Evolutionary conservation across 2,888 invertebrate genomes (phyloP).

Genomic region (Chloromyia formosa): DNA sequence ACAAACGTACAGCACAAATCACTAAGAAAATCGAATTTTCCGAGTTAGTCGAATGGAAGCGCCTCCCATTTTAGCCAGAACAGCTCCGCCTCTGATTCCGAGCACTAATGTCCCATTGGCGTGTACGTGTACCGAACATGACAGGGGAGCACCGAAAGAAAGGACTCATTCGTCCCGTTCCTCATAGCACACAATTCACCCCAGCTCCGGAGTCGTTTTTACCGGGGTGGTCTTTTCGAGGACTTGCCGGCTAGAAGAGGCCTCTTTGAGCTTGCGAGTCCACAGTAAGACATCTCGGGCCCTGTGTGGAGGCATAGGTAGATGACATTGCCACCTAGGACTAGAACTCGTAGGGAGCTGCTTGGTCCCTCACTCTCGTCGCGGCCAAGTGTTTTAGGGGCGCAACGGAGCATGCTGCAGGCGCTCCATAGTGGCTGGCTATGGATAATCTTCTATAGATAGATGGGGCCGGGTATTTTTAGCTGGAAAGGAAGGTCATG

Average conservation of each 20-base stretch:
- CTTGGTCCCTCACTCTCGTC: not conserved
- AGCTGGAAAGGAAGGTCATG: constrained; percentile 38
- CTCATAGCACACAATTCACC: not conserved
- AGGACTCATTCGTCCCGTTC: constrained; percentile 26
- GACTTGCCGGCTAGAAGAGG: constrained; percentile 20
- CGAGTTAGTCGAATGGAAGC: constrained; percentile 35
- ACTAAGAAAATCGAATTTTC: constrained; percentile 35
- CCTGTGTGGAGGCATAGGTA: constrained; percentile 32
- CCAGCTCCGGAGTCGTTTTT: not conserved
- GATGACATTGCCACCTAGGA: constrained; percentile 32
- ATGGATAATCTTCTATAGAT: constrained; percentile 41
- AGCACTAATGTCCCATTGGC: constrained; percentile 46
- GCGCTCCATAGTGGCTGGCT: constrained; percentile 31
- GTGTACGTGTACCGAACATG: constrained; percentile 25
- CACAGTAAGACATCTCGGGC: constrained; percentile 17
- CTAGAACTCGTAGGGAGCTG: constrained; percentile 26
- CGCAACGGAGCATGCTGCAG: constrained; percentile 18
- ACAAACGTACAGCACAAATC: constrained; percentile 1
- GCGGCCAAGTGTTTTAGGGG: constrained; percentile 8
- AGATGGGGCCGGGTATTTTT: constrained; percentile 39
- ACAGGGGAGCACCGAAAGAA: constrained; percentile 31
- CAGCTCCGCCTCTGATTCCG: constrained; percentile 50
- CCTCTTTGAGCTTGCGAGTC: constrained; percentile 22
- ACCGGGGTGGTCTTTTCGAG: constrained; percentile 24
- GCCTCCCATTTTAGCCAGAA: constrained; percentile 46